Evolutionary conservation across 1,140 invertebrate species (phyloP), one percentile per base, ranked within the genome.

Genomic region (Zaprionus gabonicus): DNA sequence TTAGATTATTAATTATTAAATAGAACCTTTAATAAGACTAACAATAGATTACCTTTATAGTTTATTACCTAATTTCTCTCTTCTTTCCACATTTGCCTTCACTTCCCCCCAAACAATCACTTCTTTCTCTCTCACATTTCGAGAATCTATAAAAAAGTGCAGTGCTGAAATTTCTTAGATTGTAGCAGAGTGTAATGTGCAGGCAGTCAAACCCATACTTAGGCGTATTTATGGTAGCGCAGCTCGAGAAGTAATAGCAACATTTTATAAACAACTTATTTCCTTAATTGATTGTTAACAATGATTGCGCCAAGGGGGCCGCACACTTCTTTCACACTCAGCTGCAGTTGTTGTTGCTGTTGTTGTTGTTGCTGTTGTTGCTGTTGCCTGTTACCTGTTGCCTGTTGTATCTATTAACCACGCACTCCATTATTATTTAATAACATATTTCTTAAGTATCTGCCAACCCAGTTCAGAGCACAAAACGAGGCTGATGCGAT

Each of bases 211-310:
- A 84, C 71, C 71, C 66, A 81, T 82, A 82, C 63, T 77, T 87
- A 83, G 51, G 51, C 60, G 67, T 84, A 87, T 87, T 87, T 87
- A 87, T 87, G 84, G 75, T 79, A 78, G 78, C 64, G 44, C 49
- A 79, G 81, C 76, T 81, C 71, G 63, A 55, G 73, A 64, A 68
- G 84, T 88, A 88, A 88, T 90, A 82, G 85, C 85, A 84, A 90
- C 86, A 91, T 91, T 91, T 91, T 91, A 88, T 91, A 87, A 91
- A 91, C 88, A 91, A 91, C 88, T 91, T 91, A 91, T 91, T 91
- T 91, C 82, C 88, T 90, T 91, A 91, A 91, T 91, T 91, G 90
- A 91, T 91, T 91, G 90, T 85, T 91, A 91, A 91, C 88, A 91
- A 90, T 85, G 85, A 90, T 90, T 90, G 85, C 71, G 75, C 77